Base-by-base conservation (phyloP, 1,140 invertebrate genomes). In the Lamellibrachia luymesi region DNA sequence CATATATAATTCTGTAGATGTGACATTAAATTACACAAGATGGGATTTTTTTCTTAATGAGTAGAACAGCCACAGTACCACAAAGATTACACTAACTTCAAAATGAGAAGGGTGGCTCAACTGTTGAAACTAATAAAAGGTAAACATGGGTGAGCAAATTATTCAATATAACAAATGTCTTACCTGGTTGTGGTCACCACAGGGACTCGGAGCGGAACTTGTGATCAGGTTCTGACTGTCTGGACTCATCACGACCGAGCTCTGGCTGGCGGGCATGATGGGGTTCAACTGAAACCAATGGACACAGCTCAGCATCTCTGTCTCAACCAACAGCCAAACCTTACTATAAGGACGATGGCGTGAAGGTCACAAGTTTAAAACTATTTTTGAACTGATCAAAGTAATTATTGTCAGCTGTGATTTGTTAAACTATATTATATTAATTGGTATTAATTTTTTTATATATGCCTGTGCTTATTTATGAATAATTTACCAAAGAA, bases 181-280 rank as follows among this genome's bases (percentile, higher is more conserved):
- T 49, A 91, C 90, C 90, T 91, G 90, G 38, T 13, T 91, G 25
- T 91, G 49, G 2, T 95, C 95, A 93, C 95, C 94, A 91, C 95
- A 96, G 90, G 95, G 95, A 93, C 95, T 95, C 50, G 95, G 95
- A 92, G 95, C 95, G 49, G 95, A 94, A 91, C 94, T 95, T 89
- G 95, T 95, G 89, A 96, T 95, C 25, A 95, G 95, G 4, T 95
- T 95, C 93, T 96, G 95, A 50, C 94, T 95, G 91, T 96, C 95
- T 91, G 95, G 95, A 52, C 94, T 95, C 90, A 91, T 91, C 90
- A 91, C 90, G 4, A 94, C 95, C 52, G 94, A 94, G 5, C 94
- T 93, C 91, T 94, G 94, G 90, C 94, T 94, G 64, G 94, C 94
- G 38, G 94, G 94, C 17, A 95, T 95, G 51, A 96, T 95, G 0